Conservation (phyloP, 1,140 invertebrate genomes). For the Brachionus calyciflorus region DNA sequence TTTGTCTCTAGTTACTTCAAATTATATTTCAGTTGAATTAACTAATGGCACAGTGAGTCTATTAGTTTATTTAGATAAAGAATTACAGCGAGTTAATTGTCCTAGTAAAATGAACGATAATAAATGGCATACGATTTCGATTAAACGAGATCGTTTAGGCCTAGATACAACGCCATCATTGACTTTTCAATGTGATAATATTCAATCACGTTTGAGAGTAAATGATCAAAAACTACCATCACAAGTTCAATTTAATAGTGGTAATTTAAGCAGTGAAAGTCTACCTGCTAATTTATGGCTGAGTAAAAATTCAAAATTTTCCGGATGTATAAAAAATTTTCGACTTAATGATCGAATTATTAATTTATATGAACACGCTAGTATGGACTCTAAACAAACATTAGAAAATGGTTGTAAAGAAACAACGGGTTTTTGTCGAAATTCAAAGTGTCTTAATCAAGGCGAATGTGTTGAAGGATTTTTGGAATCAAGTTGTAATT, state of each 20-base stretch:
- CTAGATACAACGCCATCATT: background rate
- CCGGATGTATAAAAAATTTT: constrained; percentile 4
- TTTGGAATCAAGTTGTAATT: background rate
- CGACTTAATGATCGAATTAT: background rate
- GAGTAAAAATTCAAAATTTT: background rate
- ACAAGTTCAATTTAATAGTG: constrained; percentile 32
- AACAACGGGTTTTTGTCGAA: background rate
- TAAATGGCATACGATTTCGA: constrained; percentile 22
- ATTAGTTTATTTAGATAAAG: background rate
- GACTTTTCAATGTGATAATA: background rate
- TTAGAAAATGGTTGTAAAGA: background rate
- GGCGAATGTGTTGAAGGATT: constrained; percentile 35
- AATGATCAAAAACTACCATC: constrained; percentile 1
- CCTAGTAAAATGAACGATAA: constrained; percentile 1
- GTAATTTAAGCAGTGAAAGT: background rate
- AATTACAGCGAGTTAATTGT: background rate
- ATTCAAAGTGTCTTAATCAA: background rate
- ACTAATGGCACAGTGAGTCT: background rate
- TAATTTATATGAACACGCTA: constrained; percentile 6
- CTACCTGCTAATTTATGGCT: constrained; percentile 10
- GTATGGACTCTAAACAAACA: background rate
- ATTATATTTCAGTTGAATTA: constrained; percentile 16
- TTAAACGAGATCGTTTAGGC: constrained; percentile 26
- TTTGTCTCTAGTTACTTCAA: background rate
- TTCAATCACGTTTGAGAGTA: background rate